phyloP scores from a whole-genome alignment of 2,113 vertebrate genomes.

The Odontophorus gujanensis region DNA sequence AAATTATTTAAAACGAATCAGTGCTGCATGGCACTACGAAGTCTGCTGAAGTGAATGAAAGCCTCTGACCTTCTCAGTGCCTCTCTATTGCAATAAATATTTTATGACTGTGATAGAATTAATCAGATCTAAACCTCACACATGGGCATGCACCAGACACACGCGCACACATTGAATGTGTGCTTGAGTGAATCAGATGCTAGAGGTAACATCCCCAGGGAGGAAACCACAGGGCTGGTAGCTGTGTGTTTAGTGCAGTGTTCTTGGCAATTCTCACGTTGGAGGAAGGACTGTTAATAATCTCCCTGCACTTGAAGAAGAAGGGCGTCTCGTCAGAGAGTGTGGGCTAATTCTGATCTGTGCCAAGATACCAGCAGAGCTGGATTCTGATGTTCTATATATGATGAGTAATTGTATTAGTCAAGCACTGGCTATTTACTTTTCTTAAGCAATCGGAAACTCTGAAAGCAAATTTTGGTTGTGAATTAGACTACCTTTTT shows the following conservation, averaged over 20 bases:
- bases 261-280: background rate
- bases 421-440: slow-evolving; percentile 6
- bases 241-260: background rate
- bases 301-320: background rate
- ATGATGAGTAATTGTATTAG: background rate
- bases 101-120: background rate
- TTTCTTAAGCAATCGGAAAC: background rate
- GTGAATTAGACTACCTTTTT: background rate
- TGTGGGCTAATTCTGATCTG: background rate
- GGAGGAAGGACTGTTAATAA: background rate
- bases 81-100: background rate
- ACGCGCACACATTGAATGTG: background rate
- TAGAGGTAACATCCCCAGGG: background rate
- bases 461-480: background rate
- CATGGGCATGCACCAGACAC: accelerated
- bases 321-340: background rate
- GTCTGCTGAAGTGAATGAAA: background rate
- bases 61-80: background rate
- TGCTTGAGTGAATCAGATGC: background rate
- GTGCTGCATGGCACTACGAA: background rate
- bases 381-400: background rate
- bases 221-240: accelerated
- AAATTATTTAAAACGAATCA: background rate
- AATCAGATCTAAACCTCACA: background rate
- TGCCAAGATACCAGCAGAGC: background rate